Base-by-base conservation (phyloP, 2,888 invertebrate species). In the Trichogramma evanescens region DNA sequence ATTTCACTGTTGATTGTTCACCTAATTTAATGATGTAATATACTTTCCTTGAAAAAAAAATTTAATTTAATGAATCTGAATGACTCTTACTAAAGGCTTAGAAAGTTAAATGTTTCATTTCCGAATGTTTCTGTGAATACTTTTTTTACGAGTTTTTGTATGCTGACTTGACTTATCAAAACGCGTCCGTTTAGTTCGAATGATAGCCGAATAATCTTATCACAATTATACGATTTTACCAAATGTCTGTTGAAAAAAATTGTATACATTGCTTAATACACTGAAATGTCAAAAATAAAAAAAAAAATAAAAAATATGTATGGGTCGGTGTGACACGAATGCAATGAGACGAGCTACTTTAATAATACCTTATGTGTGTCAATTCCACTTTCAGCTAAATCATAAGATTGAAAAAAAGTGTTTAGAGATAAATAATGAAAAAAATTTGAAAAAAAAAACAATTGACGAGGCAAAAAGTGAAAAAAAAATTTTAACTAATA, bases 311-410 rank as follows among this genome's bases (percentile, higher is more conserved):
- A 69, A 69, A 70, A 69, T 69, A 69, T 68, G 67, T 66, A 69
- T 68, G 70, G 67, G 68, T 70, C 69, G 58, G 69, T 71, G 70
- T 73, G 69, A 72, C 70, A 72, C 72, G 68, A 73, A 73, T 76
- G 75, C 76, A 76, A 76, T 76, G 70, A 69, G 69, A 73, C 70
- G 72, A 71, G 72, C 75, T 75, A 77, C 70, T 77, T 72, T 71
- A 75, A 76, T 75, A 76, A 77, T 26, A 26, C 73, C 75, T 77
- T 75, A 75, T 76, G 70, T 76, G 76, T 76, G 77, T 78, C 77
- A 78, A 78, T 78, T 78, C 76, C 75, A 77, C 71, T 76, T 75
- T 74, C 71, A 72, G 74, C 69, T 74, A 74, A 73, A 69, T 71
- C 72, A 72, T 76, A 73, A 74, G 71, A 75, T 74, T 69, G 68